phyloP scores from a whole-genome alignment of 2,888 invertebrate genomes.

The Mechanitis messenoides region DNA sequence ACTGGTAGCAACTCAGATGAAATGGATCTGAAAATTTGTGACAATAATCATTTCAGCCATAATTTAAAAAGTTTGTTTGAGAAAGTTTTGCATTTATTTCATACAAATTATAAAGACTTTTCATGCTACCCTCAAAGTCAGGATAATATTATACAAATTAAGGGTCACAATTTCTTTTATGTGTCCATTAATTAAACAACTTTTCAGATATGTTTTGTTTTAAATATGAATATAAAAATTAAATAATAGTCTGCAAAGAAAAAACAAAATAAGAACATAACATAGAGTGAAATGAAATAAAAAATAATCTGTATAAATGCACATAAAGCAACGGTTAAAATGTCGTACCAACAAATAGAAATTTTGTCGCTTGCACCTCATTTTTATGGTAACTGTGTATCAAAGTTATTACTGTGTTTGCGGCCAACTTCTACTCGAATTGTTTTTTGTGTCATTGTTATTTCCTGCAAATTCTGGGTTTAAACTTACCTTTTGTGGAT shows the following conservation, averaged over 20 bases:
- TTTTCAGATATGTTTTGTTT: no score
- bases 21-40: conserved; percentile 25
- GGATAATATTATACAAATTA: background rate
- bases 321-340: conserved; percentile 33
- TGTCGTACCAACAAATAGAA: conserved; percentile 52
- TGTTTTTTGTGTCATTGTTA: conserved; percentile 40
- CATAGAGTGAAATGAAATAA: background rate
- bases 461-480: conserved; percentile 26
- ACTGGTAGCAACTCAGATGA: conserved; percentile 11
- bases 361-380: conserved; percentile 46
- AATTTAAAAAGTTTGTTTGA: conserved; percentile 20
- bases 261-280: background rate
- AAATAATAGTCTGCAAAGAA: no score
- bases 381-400: conserved; percentile 48
- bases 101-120: background rate
- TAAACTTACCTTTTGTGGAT: conserved; percentile 12
- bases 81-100: conserved; percentile 4
- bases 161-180: background rate
- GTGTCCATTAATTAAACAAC: no score
- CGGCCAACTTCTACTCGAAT: conserved; percentile 40
- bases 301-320: background rate
- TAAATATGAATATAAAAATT: no score
- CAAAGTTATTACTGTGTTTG: conserved; percentile 48
- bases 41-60: conserved; percentile 23
- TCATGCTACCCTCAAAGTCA: background rate